Conservation (phyloP, 2,797 vertebrate species). For the Esox masquinongy region DNA sequence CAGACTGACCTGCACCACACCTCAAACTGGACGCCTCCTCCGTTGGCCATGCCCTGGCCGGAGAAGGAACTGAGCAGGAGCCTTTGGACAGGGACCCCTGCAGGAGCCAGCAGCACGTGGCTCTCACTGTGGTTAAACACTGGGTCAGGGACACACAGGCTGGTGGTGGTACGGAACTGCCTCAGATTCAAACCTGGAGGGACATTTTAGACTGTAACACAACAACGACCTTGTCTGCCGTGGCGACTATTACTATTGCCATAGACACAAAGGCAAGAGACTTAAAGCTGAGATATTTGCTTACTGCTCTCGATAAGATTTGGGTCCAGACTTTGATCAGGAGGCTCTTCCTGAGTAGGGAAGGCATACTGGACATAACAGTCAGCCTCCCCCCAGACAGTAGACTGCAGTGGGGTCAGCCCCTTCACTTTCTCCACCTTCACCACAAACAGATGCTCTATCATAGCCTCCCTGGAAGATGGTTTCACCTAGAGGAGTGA, state of each 20-base stretch:
- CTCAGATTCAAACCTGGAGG: conserved; percentile 73
- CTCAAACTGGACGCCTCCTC: conserved; percentile 90
- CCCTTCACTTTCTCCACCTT: conserved; percentile 83
- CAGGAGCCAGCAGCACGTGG: conserved; percentile 82
- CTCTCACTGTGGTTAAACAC: conserved; percentile 84
- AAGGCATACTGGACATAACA: conserved; percentile 94
- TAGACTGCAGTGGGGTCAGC: conserved; percentile 86
- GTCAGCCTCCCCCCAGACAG: conserved; percentile 97
- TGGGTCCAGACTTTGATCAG: conserved; percentile 47
- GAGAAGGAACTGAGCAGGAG: conserved; percentile 84
- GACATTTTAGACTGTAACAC: not conserved
- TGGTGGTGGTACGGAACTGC: conserved; percentile 83
- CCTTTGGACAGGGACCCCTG: conserved; percentile 86
- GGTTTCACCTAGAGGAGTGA: conserved; percentile 57
- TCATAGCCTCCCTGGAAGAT: conserved; percentile 53
- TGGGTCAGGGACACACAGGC: conserved; percentile 89
- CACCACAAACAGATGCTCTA: conserved; percentile 89
- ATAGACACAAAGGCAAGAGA: conserved; percentile 5
- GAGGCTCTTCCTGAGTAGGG: conserved; percentile 75
- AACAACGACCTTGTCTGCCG: not conserved
- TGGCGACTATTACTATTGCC: not conserved
- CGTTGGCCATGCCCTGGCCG: conserved; percentile 66
- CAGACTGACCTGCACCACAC: conserved; percentile 91
- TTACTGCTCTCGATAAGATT: conserved; percentile 75
- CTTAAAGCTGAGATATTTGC: conserved; percentile 24